Base-by-base conservation (phyloP, 2,113 vertebrate genomes). In the Lucifuga dentata region DNA sequence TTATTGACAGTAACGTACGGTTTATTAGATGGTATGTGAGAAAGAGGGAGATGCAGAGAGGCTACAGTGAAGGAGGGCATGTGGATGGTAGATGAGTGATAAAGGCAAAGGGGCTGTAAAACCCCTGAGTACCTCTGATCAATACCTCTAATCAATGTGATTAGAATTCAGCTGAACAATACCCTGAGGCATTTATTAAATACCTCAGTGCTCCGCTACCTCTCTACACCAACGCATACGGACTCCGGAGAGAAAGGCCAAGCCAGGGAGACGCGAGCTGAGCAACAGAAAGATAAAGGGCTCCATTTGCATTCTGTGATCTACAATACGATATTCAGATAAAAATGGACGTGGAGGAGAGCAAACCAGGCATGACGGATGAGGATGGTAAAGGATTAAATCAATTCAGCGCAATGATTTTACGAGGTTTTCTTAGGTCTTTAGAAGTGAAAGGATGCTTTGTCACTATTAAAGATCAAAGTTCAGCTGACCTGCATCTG, bases 141-240 rank as follows among this genome's bases (percentile, higher is more conserved):
- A 89, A 91, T 90, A 83, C 67, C 45, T 71, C 80, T 68, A 89
- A 90, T 91, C 88, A 87, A 88, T 89, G 74, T 79, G 75, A 90
- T 90, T 86, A 87, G 78, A 89, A 89, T 88, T 88, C 74, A 68
- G 68, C 65, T 56, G 60, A 82, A 86, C 80, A 78, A 73, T 80
- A 83, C 83, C 77, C 72, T 62, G 41, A 11, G 15, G 74, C 69
- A 68, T 73, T 85, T 90, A 85, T 85, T 86, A 83, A 88, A 88
- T 68, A 77, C 86, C 78, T 76, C 68, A 23, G 61, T 41, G 26
- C 57, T 78, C 50, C 71, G 33, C 49, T 5, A 20, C 32, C 33
- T 17, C 62, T 44, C 24, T 8, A 26, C 10, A 10, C 65, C 69
- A 45, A 32, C 41, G 38, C 41, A 21, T 38, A 29, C 35, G 35